phyloP scores from a whole-genome alignment of 1,140 invertebrate species.

The Coenobita brevimanus region DNA sequence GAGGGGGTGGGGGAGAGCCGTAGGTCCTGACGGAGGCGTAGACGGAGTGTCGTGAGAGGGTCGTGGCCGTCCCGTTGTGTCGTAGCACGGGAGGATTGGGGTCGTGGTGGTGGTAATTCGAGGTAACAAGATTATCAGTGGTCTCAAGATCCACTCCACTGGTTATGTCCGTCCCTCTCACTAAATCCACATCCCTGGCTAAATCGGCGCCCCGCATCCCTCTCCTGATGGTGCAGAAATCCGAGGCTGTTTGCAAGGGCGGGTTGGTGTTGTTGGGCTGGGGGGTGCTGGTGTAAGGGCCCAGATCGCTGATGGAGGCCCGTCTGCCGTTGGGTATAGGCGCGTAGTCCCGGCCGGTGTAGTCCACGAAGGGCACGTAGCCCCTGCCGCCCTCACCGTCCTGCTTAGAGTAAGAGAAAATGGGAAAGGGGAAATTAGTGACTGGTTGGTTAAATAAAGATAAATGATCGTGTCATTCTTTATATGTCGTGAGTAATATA shows the following conservation, averaged over 20 bases:
- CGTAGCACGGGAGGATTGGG: neutral
- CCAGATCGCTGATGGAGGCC: constrained; percentile 51
- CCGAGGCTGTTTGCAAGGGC: neutral
- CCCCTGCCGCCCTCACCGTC: constrained; percentile 41
- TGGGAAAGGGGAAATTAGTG: too few relatives aligned
- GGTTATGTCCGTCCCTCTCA: too few relatives aligned
- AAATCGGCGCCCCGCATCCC: constrained; percentile 21
- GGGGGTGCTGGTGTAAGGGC: constrained; percentile 8
- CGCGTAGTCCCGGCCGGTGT: constrained; percentile 49
- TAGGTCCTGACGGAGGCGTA: constrained; percentile 32
- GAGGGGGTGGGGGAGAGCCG: constrained; percentile 36
- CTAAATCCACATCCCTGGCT: too few relatives aligned
- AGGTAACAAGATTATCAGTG: neutral
- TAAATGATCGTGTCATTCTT: too few relatives aligned
- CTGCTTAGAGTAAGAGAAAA: neutral
- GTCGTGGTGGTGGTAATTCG: constrained; percentile 23
- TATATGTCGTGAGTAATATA: too few relatives aligned
- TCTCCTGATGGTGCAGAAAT: constrained; percentile 57
- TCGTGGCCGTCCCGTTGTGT: constrained; percentile 46
- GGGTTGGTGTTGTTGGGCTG: neutral
- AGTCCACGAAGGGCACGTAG: constrained; percentile 55
- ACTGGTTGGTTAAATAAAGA: too few relatives aligned
- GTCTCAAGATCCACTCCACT: neutral
- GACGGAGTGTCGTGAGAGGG: constrained; percentile 37
- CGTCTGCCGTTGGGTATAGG: constrained; percentile 47